A percentile compares a stretch with the other conserved stretches of the same genome.
These are phyloP conservation scores for Archips crataeganus DNA, from an alignment of 2,888 invertebrate genomes.

Conservation along the genomic window DNA sequence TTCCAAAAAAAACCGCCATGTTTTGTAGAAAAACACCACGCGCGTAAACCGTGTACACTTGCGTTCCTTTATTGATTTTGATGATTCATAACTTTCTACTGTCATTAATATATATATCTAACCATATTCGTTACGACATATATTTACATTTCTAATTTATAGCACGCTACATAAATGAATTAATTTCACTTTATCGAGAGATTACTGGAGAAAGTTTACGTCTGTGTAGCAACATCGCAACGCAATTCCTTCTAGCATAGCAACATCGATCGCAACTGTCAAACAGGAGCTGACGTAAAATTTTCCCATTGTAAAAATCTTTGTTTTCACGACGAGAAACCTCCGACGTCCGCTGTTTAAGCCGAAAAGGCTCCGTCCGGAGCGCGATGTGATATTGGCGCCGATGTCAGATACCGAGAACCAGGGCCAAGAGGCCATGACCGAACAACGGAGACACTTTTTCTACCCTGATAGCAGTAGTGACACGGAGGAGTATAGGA, in stretches of 20 bases:
- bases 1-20: slow-evolving; percentile 7
- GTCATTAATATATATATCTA: neutral
- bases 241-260: slow-evolving; percentile 23
- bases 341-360: slow-evolving; percentile 49
- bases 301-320: slow-evolving; percentile 38
- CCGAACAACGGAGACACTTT: slow-evolving; percentile 72
- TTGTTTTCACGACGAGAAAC: slow-evolving; percentile 47
- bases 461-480: slow-evolving; percentile 90
- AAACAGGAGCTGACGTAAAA: slow-evolving; percentile 40
- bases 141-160: neutral
- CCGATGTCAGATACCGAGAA: slow-evolving; percentile 77
- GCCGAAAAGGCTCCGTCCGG: slow-evolving; percentile 49
- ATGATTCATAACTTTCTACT: slow-evolving; percentile 28
- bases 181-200: neutral
- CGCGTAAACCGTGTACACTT: slow-evolving; percentile 7
- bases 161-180: neutral
- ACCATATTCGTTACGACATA: neutral
- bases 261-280: slow-evolving; percentile 38
- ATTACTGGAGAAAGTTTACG: neutral
- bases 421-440: slow-evolving; percentile 75
- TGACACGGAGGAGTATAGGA: slow-evolving; percentile 93
- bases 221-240: neutral
- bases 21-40: slow-evolving; percentile 15
- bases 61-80: slow-evolving; percentile 38
- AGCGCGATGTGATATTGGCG: slow-evolving; percentile 76